A percentile compares a stretch with the other conserved stretches of the same genome.
These are phyloP conservation scores for Choristoneura fumiferana DNA, from an alignment of 1,140 invertebrate species.

Conservation along the genomic window DNA sequence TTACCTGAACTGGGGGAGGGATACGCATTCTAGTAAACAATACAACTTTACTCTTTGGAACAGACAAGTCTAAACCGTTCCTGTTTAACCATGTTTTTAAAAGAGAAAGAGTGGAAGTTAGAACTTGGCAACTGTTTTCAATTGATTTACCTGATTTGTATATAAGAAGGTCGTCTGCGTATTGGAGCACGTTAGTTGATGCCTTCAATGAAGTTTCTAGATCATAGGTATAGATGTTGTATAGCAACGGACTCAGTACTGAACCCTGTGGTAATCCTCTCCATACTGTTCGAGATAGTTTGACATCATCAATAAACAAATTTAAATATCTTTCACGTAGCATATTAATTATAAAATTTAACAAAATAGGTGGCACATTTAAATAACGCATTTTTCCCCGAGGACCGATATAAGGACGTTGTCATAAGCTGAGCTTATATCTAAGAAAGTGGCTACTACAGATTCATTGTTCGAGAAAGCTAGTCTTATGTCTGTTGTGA, in stretches of 20 bases:
- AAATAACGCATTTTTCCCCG: neutral
- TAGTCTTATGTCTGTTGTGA: conserved; percentile 28
- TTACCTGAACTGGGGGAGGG: neutral
- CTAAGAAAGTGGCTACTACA: conserved; percentile 25
- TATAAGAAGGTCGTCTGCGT: neutral
- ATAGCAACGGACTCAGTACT: conserved; percentile 31
- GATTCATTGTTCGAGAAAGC: conserved; percentile 22
- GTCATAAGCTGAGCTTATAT: conserved; percentile 25
- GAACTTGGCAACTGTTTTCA: too few relatives aligned
- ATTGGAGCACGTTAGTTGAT: neutral
- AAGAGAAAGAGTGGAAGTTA: neutral
- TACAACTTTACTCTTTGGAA: neutral
- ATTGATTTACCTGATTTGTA: neutral
- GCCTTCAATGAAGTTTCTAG: conserved; percentile 6
- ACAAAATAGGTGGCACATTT: neutral
- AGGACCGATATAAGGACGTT: too few relatives aligned
- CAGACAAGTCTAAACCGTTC: neutral
- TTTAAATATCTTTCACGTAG: neutral
- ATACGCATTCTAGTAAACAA: neutral
- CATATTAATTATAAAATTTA: neutral
- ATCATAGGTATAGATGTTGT: conserved; percentile 29
- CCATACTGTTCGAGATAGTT: conserved; percentile 15
- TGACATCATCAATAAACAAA: conserved; percentile 6
- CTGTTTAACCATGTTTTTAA: neutral
- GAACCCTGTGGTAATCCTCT: conserved; percentile 31